A percentile compares a stretch with the other conserved stretches of the same genome.
Conservation (phyloP, 2,888 invertebrate genomes). For the Elysia crispata region DNA sequence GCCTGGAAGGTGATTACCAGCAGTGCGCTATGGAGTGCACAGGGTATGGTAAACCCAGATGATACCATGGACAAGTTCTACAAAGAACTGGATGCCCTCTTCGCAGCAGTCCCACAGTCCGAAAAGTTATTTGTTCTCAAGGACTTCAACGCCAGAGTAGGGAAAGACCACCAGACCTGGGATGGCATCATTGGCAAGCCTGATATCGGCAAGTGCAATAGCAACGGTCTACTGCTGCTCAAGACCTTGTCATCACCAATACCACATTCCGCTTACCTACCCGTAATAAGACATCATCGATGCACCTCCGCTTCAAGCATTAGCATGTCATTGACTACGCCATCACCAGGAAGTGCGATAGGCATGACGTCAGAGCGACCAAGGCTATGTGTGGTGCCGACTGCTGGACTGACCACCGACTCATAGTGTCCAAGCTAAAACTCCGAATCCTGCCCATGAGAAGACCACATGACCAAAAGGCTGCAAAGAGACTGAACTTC, state of each 20-base stretch:
- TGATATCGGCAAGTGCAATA: conserved; percentile 27
- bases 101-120: conserved; percentile 18
- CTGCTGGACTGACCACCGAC: conserved; percentile 44
- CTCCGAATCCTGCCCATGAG: conserved; percentile 18
- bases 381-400: conserved; percentile 33
- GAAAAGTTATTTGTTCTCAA: conserved; percentile 30
- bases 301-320: conserved; percentile 35
- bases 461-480: conserved; percentile 3
- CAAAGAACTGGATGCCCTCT: conserved; percentile 1
- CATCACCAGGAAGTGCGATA: conserved; percentile 32
- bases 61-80: conserved; percentile 21
- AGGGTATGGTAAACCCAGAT: conserved; percentile 33
- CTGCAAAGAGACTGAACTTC: neutral
- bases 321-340: conserved; percentile 38
- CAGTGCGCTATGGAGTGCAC: too few relatives aligned
- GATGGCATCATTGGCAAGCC: neutral
- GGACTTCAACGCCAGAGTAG: conserved; percentile 25
- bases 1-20: too few relatives aligned
- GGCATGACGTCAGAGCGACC: conserved; percentile 32
- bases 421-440: conserved; percentile 24
- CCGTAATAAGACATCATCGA: conserved; percentile 34
- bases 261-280: conserved; percentile 15
- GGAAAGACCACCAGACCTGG: conserved; percentile 5
- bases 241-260: conserved; percentile 22
- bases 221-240: conserved; percentile 21